These are phyloP conservation scores for Sigmodon hispidus DNA, from an alignment of 2,113 vertebrate genomes.

Conservation along the genomic window DNA sequence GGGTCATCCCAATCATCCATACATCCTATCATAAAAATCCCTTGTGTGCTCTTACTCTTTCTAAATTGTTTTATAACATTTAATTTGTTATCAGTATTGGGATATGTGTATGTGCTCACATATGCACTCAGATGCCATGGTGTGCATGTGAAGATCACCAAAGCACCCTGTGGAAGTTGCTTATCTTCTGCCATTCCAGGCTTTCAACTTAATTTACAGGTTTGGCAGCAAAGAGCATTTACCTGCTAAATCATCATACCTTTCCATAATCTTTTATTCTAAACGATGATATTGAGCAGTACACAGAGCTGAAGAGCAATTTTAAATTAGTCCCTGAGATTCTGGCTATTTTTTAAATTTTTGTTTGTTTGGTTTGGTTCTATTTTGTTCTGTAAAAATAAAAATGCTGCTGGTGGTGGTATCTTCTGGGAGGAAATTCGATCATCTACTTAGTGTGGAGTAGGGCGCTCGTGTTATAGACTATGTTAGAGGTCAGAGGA, in stretches of 20 bases:
- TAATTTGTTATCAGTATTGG: not conserved
- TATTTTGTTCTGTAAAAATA: not conserved
- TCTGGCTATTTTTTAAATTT: not conserved
- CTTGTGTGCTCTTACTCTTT: not conserved
- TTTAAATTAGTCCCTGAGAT: not conserved
- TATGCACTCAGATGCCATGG: not conserved
- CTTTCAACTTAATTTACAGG: not conserved
- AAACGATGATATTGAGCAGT: not conserved
- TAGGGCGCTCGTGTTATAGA: not conserved
- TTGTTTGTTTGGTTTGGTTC: not conserved
- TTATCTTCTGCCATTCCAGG: not conserved
- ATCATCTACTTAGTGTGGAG: not conserved
- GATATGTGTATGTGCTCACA: not conserved
- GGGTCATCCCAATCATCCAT: not conserved
- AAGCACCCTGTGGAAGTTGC: no score
- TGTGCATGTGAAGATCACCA: not conserved
- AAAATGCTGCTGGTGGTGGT: not conserved
- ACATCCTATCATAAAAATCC: not conserved
- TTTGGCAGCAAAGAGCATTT: not conserved
- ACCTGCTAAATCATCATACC: not conserved
- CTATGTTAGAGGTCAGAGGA: not conserved
- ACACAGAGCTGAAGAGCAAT: not conserved
- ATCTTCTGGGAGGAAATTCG: no score
- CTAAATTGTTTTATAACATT: not conserved
- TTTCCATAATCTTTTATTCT: slow-evolving; percentile 1